phyloP scores from a whole-genome alignment of 2,797 vertebrate species.

The Macrochelys suwanniensis region DNA sequence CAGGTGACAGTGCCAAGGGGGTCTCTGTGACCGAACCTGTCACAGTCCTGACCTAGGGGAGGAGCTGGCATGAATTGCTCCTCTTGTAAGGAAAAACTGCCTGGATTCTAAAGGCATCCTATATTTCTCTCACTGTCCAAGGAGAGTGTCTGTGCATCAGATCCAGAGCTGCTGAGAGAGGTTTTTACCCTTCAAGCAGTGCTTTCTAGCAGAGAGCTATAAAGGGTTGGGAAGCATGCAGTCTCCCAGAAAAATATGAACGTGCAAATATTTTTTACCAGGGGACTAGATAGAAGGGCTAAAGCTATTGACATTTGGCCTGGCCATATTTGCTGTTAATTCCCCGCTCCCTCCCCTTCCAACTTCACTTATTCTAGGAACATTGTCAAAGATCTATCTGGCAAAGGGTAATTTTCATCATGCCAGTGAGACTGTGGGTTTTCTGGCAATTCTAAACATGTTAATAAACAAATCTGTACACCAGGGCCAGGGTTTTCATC shows the following conservation, averaged over 20 bases:
- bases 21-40: too few species aligned
- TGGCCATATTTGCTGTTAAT: slow-evolving; percentile 11
- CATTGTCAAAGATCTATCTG: not conserved
- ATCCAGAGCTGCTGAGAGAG: accelerated
- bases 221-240: not conserved
- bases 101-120: not conserved
- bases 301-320: not conserved
- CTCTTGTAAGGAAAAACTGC: not conserved
- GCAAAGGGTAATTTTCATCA: slow-evolving; percentile 2
- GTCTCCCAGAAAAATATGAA: not conserved
- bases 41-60: not conserved
- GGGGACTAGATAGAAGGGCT: not conserved
- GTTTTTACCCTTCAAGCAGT: not conserved
- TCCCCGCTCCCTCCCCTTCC: not conserved
- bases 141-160: not conserved
- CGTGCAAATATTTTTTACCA: not conserved
- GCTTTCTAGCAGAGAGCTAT: not conserved
- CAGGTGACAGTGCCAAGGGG: too few species aligned
- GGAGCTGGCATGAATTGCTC: not conserved
- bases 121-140: not conserved
- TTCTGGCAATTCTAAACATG: slow-evolving; percentile 18
- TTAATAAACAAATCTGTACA: not conserved
- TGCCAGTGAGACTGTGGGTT: not conserved
- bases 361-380: slow-evolving; percentile 32
- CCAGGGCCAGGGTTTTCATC: not conserved